Evolutionary conservation across 2,888 invertebrate genomes (phyloP), one percentile per base, ranked within the genome.

Genomic region (Tetragnatha montana): DNA sequence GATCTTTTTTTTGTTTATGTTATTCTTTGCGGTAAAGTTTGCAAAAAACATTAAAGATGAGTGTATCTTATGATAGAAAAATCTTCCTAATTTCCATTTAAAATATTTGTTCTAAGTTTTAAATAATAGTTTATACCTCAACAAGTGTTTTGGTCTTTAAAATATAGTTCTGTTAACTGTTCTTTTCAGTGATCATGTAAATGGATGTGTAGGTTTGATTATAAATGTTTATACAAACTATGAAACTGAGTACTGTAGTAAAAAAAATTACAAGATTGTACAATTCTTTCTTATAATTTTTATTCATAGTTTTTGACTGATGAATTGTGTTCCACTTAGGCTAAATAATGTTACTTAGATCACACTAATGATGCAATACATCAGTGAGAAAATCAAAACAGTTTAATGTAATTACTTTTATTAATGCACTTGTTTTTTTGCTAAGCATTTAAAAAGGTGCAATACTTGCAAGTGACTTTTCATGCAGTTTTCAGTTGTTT

Each of bases 361-460:
- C 35, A 68, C 47, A 70, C 35, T 17, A n/a, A 51, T 14, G 22
- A n/a, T n/a, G 35, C 21, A 71, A 35, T 79, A 73, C 51, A 70
- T 73, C 79, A 70, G 35, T 86, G 73, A 79, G 22, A 73, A 80
- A 86, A 86, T 86, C 86, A 86, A 86, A 86, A 86, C 19, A 68
- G 35, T 6, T 19, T 47, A 35, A 83, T 68, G n/a, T 68, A 8
- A 6, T 73, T 60, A n/a, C 10, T 49, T 49, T 70, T 8, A 71
- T 73, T 51, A 70, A 74, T 35, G 74, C 74, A 82, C 82, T 74
- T 82, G 21, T 82, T 82, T 81, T 69, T 21, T 50, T 8, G 51
- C 21, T 21, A 22, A 74, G 35, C 35, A 4, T 35, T 21, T 60
- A 14, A 14, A 68, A 86, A 47, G 7, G 86, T 86, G 86, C 86